Base-by-base conservation (phyloP, 1,140 invertebrate genomes). In the Heterodera carotae region DNA sequence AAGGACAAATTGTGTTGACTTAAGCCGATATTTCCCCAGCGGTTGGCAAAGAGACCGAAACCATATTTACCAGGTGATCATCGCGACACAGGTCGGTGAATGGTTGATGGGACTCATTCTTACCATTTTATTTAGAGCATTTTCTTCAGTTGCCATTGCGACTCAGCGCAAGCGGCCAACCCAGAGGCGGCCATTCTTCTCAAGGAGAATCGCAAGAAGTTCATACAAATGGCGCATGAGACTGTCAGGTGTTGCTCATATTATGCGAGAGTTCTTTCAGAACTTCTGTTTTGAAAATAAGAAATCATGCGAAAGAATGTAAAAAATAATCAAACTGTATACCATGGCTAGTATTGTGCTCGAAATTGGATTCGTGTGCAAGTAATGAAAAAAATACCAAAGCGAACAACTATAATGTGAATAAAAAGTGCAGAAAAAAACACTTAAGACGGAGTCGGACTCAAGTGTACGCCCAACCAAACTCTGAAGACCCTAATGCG, bases 41-140 rank as follows among this genome's bases (percentile, higher is more conserved):
- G 75, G 75, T 39, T 76, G 75, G 75, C 75, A 76, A 76, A 39
- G 75, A 39, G 75, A 76, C 39, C 29, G 75, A 27, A 76, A 76
- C 27, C 75, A 76, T 43, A 76, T 76, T 34, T 76, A 76, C 69
- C 75, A 76, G 33, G 75, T 76, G 33, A 67, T 76, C 27, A 76
- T 56, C 36, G 75, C 75, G 2, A 71, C 68, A 12, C 75, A 76
- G 36, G 68, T 71, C 18, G 7, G 29, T 43, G 6, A 8, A 8
- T 43, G 39, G 39, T 2, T 76, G 18, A 12, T 12, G 39, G 39
- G 39, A 69, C 8, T 10, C 29, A 2, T 31, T 60, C 31, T 39
- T 7, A 39, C 4, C 18, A 8, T 39, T 34, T 33, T 29, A 12
- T 72, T 72, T 60, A 75, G 75, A 53, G 64, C 48, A 76, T 76